Evolutionary conservation across 1,140 invertebrate genomes (phyloP).

Genomic region (Hycleus cichorii): DNA sequence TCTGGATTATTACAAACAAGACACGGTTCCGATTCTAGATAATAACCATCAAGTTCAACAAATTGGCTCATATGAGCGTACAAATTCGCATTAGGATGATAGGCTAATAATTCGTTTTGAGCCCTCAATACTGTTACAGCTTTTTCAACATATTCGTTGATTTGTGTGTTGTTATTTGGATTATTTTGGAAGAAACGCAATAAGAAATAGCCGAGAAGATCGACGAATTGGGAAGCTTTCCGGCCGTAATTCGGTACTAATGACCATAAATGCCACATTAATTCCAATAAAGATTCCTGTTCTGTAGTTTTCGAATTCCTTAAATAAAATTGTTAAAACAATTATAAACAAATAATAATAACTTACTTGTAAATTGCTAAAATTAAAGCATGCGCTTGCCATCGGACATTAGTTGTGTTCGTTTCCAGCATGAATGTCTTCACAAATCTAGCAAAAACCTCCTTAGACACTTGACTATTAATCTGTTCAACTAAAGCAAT

Average conservation of each 20-base stretch:
- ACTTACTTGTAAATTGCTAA: conserved; percentile 69
- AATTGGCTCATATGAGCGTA: conserved; percentile 87
- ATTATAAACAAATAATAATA: no score
- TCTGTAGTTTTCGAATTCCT: conserved; percentile 65
- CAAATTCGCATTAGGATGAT: conserved; percentile 89
- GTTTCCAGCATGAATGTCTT: conserved; percentile 88
- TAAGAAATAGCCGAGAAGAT: conserved; percentile 68
- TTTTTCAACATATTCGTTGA: conserved; percentile 73
- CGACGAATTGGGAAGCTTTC: conserved; percentile 93
- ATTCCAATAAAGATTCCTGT: conserved; percentile 70
- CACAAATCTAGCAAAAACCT: conserved; percentile 71
- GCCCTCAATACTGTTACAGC: conserved; percentile 76
- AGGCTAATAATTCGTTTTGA: conserved; percentile 80
- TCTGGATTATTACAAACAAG: conserved; percentile 97
- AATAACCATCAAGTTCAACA: conserved; percentile 93
- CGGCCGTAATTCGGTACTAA: conserved; percentile 82
- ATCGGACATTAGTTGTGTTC: conserved; percentile 84
- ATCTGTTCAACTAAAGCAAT: conserved; percentile 63
- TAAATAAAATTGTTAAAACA: no score
- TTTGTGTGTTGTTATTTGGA: conserved; percentile 35
- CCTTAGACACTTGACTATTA: conserved; percentile 59
- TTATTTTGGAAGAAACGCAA: conserved; percentile 32
- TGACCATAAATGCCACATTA: conserved; percentile 90
- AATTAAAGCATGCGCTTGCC: conserved; percentile 88
- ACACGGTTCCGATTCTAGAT: conserved; percentile 93